Evolutionary conservation across 1,140 invertebrate species (phyloP).

Genomic region (Habropoda laboriosa): DNA sequence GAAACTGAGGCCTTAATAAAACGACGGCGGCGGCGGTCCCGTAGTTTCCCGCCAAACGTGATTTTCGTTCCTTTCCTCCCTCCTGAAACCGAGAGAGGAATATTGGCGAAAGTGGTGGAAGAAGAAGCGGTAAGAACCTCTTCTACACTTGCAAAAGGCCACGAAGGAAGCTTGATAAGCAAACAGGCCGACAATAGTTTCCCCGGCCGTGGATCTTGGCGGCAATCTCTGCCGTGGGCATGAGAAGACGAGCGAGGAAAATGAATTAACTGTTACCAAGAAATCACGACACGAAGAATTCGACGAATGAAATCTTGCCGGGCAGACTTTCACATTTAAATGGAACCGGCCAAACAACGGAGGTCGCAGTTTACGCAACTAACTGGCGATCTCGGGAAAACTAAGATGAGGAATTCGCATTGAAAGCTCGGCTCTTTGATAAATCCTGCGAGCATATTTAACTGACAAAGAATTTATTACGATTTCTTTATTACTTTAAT

Average conservation of each 20-base stretch:
- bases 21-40: slow-evolving; percentile 27
- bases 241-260: slow-evolving; percentile 51
- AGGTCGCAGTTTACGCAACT: background rate
- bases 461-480: too few species aligned
- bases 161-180: slow-evolving; percentile 24
- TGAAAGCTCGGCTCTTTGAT: too few species aligned
- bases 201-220: slow-evolving; percentile 38
- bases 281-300: slow-evolving; percentile 61
- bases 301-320: slow-evolving; percentile 55
- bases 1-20: slow-evolving; percentile 60
- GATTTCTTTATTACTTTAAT: too few species aligned
- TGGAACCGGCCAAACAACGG: background rate
- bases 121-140: slow-evolving; percentile 26
- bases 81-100: slow-evolving; percentile 3
- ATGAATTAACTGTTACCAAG: slow-evolving; percentile 68
- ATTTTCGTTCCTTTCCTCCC: slow-evolving; percentile 51
- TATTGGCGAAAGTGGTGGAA: slow-evolving; percentile 53
- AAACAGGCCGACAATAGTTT: slow-evolving; percentile 50
- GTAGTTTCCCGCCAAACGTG: slow-evolving; percentile 53
- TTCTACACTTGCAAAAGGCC: slow-evolving; percentile 24
- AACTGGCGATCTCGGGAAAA: background rate
- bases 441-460: too few species aligned
- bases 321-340: too few species aligned
- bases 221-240: slow-evolving; percentile 48
- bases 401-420: too few species aligned